Percentiles rank a stretch among this genome's conserved stretches.
Evolutionary conservation across 2,113 vertebrate genomes (phyloP).

Genomic region (Pachyramphus minor): DNA sequence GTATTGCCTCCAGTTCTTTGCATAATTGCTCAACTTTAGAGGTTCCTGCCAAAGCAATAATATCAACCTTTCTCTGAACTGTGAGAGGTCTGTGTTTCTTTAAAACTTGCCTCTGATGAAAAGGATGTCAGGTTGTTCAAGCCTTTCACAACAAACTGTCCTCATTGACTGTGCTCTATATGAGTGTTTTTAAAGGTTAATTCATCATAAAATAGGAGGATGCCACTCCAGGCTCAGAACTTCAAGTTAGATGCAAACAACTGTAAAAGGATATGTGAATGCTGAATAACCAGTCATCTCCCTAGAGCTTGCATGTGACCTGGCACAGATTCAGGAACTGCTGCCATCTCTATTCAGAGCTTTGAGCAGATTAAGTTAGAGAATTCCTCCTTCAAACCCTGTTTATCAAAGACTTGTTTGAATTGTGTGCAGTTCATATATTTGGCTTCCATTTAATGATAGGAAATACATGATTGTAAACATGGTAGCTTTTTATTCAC

Average conservation of each 20-base stretch:
- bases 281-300: neutral
- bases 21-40: neutral
- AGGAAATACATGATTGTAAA: neutral
- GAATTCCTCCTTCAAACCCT: neutral
- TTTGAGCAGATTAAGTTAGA: neutral
- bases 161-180: neutral
- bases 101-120: neutral
- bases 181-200: neutral
- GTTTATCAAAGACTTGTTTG: neutral
- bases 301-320: neutral
- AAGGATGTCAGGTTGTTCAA: neutral
- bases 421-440: neutral
- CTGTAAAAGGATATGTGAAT: neutral
- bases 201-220: neutral
- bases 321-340: neutral
- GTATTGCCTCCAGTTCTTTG: neutral
- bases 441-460: neutral
- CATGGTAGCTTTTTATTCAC: neutral
- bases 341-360: slow-evolving; percentile 12
- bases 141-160: neutral
- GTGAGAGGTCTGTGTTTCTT: neutral
- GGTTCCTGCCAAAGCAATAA: neutral
- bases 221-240: neutral
- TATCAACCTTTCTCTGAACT: neutral
- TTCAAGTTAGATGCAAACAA: neutral